These are phyloP conservation scores for Dromaius novaehollandiae DNA, from an alignment of 2,113 vertebrate genomes.

Conservation along the genomic window DNA sequence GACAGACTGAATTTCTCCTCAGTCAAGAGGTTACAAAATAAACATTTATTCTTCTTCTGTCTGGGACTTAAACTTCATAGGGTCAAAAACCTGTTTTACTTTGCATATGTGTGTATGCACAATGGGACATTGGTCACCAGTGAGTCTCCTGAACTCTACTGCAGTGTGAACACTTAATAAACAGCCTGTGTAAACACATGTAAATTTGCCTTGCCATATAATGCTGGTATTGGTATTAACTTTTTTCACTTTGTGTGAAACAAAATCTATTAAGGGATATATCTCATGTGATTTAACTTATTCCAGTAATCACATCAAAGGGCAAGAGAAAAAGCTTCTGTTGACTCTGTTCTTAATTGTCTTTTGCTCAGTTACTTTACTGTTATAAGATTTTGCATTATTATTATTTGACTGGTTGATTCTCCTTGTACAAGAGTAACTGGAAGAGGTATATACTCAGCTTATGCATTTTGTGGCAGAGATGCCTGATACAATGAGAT, in stretches of 20 bases:
- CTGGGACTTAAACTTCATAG: not conserved
- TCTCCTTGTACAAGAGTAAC: not conserved
- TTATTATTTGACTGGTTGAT: not conserved
- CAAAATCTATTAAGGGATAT: not conserved
- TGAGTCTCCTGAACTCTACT: not conserved
- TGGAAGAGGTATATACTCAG: not conserved
- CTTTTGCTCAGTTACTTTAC: not conserved
- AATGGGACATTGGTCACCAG: not conserved
- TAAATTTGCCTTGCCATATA: not conserved
- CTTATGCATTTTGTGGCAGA: not conserved
- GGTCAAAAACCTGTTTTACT: not conserved
- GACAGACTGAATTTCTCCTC: not conserved
- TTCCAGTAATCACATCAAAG: accelerated
- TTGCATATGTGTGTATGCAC: not conserved
- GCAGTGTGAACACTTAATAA: not conserved
- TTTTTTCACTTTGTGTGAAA: not conserved
- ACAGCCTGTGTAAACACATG: not conserved
- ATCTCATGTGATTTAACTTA: not conserved
- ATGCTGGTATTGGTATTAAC: not conserved
- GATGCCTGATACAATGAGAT: not conserved
- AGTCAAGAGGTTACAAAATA: not conserved
- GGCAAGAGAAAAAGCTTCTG: not conserved
- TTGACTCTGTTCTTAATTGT: not conserved
- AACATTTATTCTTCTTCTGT: not conserved
- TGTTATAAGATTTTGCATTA: not conserved